These are phyloP conservation scores for Bhutanitis thaidina DNA, from an alignment of 2,888 invertebrate species.

Conservation along the genomic window DNA sequence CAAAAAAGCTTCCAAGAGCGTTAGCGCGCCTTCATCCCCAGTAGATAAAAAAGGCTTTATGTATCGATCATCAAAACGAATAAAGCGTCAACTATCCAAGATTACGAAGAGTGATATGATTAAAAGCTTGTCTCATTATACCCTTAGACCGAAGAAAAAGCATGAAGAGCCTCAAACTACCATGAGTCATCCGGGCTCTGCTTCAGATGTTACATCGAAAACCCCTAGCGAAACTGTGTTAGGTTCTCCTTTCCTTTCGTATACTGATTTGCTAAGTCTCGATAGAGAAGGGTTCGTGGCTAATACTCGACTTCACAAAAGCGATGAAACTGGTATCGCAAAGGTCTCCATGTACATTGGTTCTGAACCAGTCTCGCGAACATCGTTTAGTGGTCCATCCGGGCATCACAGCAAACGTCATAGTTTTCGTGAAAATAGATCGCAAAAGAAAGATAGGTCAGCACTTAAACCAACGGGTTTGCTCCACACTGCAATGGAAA, in stretches of 20 bases:
- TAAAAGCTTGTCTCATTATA: constrained; percentile 69
- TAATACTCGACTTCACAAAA: constrained; percentile 49
- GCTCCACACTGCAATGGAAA: constrained; percentile 77
- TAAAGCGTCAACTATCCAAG: constrained; percentile 61
- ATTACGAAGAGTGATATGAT: constrained; percentile 69
- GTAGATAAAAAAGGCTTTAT: constrained; percentile 64
- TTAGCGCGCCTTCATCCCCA: constrained; percentile 70
- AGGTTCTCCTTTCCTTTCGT: constrained; percentile 75
- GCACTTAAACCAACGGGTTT: constrained; percentile 58
- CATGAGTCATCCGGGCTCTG: constrained; percentile 60
- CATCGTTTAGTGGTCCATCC: constrained; percentile 56
- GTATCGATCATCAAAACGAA: constrained; percentile 65
- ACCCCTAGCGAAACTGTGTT: constrained; percentile 72
- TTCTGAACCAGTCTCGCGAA: constrained; percentile 65
- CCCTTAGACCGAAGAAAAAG: constrained; percentile 64
- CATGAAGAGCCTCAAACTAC: constrained; percentile 44
- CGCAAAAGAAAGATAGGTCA: constrained; percentile 42
- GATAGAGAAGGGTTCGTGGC: constrained; percentile 48
- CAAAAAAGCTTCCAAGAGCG: constrained; percentile 58
- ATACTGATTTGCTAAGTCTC: constrained; percentile 59
- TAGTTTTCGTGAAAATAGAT: constrained; percentile 37
- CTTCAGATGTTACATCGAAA: constrained; percentile 61
- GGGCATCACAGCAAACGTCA: constrained; percentile 44
- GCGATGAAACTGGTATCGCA: constrained; percentile 50
- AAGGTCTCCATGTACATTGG: constrained; percentile 73